Conservation (phyloP, 2,888 invertebrate genomes). For the Nomada flava region DNA sequence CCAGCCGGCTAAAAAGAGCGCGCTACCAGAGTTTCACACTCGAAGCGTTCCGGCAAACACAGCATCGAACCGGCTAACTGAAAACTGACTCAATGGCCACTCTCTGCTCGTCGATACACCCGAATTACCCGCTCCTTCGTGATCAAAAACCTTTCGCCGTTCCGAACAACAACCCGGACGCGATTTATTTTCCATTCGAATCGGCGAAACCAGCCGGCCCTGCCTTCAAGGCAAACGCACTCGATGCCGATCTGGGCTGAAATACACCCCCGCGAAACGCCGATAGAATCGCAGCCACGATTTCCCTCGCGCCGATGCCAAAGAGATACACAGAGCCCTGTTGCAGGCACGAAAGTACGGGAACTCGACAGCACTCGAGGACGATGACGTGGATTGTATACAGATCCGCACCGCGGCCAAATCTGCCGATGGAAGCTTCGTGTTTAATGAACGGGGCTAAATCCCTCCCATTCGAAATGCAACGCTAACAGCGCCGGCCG, state of each 20-base stretch:
- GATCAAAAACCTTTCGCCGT: slow-evolving; percentile 13
- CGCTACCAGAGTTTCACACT: slow-evolving; percentile 29
- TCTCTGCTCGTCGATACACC: neutral
- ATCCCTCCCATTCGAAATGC: slow-evolving; percentile 78
- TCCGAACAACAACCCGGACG: slow-evolving; percentile 20
- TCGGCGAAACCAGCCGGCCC: neutral
- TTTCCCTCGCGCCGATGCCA: slow-evolving; percentile 49
- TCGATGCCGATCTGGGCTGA: slow-evolving; percentile 27
- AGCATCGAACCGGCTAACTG: neutral
- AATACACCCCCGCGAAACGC: slow-evolving; percentile 5
- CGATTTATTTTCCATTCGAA: slow-evolving; percentile 4
- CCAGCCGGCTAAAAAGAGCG: neutral
- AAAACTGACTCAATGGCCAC: slow-evolving; percentile 20
- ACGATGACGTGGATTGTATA: slow-evolving; percentile 65
- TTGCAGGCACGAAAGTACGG: slow-evolving; percentile 61
- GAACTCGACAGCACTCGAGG: slow-evolving; percentile 67
- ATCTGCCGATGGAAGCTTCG: slow-evolving; percentile 56
- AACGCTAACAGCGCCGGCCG: slow-evolving; percentile 68
- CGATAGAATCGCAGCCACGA: slow-evolving; percentile 14
- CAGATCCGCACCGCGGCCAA: slow-evolving; percentile 40
- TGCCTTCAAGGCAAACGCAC: slow-evolving; percentile 16
- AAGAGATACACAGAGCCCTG: slow-evolving; percentile 16
- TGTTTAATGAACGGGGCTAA: slow-evolving; percentile 81
- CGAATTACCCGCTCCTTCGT: slow-evolving; percentile 4
- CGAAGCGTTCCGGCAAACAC: slow-evolving; percentile 24